Evolutionary conservation across 2,113 vertebrate genomes (phyloP), one percentile per base, ranked within the genome.

Genomic region (Halichoerus grypus): DNA sequence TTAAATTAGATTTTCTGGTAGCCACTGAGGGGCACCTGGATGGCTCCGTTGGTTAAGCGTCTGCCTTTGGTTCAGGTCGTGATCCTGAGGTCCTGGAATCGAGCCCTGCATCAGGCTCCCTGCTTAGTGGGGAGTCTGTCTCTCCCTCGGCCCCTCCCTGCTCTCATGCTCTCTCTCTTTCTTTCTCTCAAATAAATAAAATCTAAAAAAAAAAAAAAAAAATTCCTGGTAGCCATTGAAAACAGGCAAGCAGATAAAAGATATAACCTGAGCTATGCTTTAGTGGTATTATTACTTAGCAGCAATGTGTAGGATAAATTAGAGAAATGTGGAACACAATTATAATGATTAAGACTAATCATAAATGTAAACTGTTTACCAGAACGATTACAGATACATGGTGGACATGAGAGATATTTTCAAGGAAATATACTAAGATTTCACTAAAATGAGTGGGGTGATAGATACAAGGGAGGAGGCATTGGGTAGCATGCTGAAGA

Each of bases 31-130:
- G 33, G 67, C 33, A 26, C 9, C 24, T 61, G 59, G 59, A 16
- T 19, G 16, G 67, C 67, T 69, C 16, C 3, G 0, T 19, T 1
- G 4, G 33, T n/a, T 69, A 69, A n/a, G 33, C 7, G 1, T 9
- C 33, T 69, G 16, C 33, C 67, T 36, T 69, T 69, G 33, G 67
- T 16, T 69, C 67, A n/a, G 67, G 8, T 69, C 4, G 0, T 36
- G 33, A 69, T 69, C 67, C 67, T 16, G 8, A 16, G 16, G 8
- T 69, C 67, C 67, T 72, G 71, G 69, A 72, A 72, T 24, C 5
- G 19, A 69, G 67, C 16, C 8, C 16, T 0, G 3, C 18, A 18
- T 69, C 1, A 4, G 67, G 33, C 67, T 69, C 16, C 33, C 67
- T n/a, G 67, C 33, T 69, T 16, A n/a, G 4, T n/a, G 33, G 33